phyloP scores from a whole-genome alignment of 2,888 invertebrate species.

The Spodoptera picta region DNA sequence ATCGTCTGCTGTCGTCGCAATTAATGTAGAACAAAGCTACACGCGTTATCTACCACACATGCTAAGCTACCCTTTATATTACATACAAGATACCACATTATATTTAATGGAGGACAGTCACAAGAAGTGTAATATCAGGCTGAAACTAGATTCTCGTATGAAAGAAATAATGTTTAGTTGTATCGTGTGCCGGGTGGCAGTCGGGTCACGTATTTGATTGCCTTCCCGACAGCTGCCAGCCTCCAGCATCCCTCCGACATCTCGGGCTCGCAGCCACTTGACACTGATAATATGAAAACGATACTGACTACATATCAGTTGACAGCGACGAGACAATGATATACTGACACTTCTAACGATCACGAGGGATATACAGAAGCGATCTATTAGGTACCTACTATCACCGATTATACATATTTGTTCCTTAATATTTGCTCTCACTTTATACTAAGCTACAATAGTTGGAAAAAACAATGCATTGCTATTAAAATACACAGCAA shows the following conservation, averaged over 20 bases:
- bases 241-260: constrained; percentile 21
- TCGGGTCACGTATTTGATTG: constrained; percentile 43
- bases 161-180: constrained; percentile 10
- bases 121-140: constrained; percentile 2
- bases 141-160: constrained; percentile 1
- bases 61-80: no score
- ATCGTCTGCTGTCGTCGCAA: no score
- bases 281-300: constrained; percentile 1
- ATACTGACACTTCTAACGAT: background rate
- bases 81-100: no score
- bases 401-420: no score
- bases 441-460: no score
- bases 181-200: constrained; percentile 2
- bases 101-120: no score
- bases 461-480: no score
- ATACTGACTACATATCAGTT: background rate
- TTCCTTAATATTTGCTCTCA: no score
- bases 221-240: constrained; percentile 13
- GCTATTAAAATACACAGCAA: background rate
- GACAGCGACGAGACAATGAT: constrained; percentile 1
- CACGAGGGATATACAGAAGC: no score
- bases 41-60: no score
- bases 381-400: no score
- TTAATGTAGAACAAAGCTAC: no score
- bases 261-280: constrained; percentile 6